Conservation (phyloP, 2,113 vertebrate genomes). For the Cnemophilus loriae region DNA sequence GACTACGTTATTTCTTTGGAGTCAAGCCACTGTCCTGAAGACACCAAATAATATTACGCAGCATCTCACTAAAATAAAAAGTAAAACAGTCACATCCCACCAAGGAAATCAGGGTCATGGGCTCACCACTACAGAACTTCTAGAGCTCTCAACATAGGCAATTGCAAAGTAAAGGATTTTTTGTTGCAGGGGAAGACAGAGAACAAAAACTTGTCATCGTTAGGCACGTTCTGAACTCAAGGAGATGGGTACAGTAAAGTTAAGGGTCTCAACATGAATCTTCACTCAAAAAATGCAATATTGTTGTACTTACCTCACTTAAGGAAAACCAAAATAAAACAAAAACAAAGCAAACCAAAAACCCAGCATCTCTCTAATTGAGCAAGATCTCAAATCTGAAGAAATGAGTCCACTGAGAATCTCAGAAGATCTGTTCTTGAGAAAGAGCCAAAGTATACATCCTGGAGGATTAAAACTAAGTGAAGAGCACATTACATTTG, state of each 20-base stretch:
- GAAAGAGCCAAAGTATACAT: slow-evolving; percentile 48
- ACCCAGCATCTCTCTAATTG: neutral
- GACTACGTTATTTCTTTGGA: neutral
- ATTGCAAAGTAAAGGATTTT: neutral
- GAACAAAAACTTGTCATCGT: neutral
- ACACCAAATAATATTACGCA: neutral
- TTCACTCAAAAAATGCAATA: neutral
- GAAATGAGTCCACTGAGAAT: neutral
- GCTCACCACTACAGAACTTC: neutral
- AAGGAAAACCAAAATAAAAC: neutral
- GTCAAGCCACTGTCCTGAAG: slow-evolving; percentile 28
- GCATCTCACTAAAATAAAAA: neutral
- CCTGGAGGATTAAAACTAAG: slow-evolving; percentile 48
- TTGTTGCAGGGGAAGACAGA: neutral
- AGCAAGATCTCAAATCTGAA: neutral
- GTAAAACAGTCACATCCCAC: neutral
- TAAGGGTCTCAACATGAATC: neutral
- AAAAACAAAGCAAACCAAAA: neutral
- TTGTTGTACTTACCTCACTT: neutral
- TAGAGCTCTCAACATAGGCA: neutral
- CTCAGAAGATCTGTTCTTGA: neutral
- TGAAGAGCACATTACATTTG: neutral
- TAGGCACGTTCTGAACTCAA: neutral
- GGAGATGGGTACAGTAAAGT: neutral
- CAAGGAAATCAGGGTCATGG: neutral